Percentiles rank a stretch among this genome's conserved stretches.
Conservation (phyloP, 2,888 invertebrate genomes). For the Anorthoa munda region DNA sequence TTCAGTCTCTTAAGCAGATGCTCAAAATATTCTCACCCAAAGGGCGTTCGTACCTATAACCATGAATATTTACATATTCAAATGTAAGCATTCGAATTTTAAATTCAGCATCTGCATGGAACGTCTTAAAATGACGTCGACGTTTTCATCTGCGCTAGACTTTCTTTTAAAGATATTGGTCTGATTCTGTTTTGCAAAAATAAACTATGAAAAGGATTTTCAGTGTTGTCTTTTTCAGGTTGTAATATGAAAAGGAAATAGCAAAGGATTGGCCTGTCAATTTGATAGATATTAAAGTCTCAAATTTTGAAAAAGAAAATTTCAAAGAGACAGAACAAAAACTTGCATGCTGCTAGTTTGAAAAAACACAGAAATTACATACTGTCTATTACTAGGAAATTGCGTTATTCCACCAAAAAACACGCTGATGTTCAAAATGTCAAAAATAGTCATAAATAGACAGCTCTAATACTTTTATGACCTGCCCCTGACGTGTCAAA, state of each 20-base stretch:
- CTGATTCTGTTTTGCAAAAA: constrained; percentile 6
- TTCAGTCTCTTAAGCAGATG: constrained; percentile 5
- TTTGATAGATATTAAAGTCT: constrained; percentile 1
- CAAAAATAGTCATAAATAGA: no score
- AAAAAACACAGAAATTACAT: no score
- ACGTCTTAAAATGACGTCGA: constrained; percentile 47
- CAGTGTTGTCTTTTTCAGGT: not conserved
- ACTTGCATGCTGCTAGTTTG: not conserved
- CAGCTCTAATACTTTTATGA: not conserved
- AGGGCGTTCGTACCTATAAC: constrained; percentile 27
- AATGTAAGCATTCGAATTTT: constrained; percentile 65
- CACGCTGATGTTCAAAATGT: not conserved
- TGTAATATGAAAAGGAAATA: not conserved
- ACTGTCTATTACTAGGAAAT: no score
- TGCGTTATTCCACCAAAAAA: no score
- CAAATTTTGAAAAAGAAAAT: not conserved
- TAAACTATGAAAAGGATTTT: not conserved
- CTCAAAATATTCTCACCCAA: constrained; percentile 49
- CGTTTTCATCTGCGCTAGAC: constrained; percentile 38
- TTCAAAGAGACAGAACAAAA: not conserved
- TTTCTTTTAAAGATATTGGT: constrained; percentile 31
- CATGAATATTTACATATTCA: constrained; percentile 68
- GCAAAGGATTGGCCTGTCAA: not conserved
- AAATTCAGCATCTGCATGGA: constrained; percentile 60
- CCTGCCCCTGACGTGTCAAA: no score